Conservation (phyloP, 2,113 vertebrate species). For the Oncorhynchus masou region DNA sequence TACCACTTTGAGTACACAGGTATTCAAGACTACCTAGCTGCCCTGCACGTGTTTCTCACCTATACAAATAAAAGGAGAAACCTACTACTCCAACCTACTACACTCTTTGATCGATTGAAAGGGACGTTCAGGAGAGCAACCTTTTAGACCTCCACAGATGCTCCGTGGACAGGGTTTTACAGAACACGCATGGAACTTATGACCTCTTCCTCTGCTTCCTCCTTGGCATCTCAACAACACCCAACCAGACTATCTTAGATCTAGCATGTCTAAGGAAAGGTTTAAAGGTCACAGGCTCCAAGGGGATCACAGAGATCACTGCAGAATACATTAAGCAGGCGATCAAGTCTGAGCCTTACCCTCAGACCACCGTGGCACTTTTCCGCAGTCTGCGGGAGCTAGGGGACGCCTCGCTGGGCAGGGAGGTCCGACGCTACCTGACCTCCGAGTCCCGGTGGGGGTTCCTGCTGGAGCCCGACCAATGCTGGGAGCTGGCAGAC, state of each 20-base stretch:
- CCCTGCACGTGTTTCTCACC: not conserved
- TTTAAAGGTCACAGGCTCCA: not conserved
- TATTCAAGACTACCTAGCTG: not conserved
- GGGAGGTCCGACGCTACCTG: not conserved
- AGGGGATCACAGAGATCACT: not conserved
- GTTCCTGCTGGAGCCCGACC: not conserved
- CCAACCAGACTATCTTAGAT: not conserved
- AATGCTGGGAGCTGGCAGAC: not conserved
- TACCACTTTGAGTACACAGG: not conserved
- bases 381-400: not conserved
- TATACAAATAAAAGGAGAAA: not conserved
- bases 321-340: not conserved
- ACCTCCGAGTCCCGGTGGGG: not conserved
- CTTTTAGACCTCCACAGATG: not conserved
- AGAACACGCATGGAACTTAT: not conserved
- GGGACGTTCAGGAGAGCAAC: not conserved
- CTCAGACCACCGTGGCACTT: not conserved
- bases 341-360: not conserved
- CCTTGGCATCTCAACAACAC: not conserved
- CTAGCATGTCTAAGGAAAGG: not conserved
- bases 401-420: not conserved
- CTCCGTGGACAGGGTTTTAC: not conserved
- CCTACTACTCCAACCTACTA: not conserved
- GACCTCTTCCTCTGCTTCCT: not conserved
- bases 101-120: not conserved